Percentiles rank a stretch among this genome's conserved stretches.
Conservation (phyloP, 2,113 vertebrate genomes). For the Sakesphorus luctuosus region DNA sequence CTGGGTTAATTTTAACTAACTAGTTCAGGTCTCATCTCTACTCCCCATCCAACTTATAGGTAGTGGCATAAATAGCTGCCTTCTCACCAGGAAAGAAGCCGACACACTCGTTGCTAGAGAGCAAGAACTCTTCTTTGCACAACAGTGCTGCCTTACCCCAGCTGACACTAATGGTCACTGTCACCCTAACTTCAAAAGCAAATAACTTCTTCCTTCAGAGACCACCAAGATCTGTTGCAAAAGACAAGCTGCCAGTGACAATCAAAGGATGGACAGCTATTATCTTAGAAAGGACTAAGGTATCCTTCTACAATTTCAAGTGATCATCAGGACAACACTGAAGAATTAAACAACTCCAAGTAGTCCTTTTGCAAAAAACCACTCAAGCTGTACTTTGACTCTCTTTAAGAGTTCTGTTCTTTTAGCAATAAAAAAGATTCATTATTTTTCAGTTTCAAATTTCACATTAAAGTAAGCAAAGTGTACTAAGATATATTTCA, state of each 20-base stretch:
- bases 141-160: not conserved
- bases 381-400: not conserved
- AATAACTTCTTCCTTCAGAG: not conserved
- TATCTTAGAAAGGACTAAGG: not conserved
- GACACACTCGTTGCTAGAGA: rapidly evolving
- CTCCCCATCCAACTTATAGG: not conserved
- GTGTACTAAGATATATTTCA: not conserved
- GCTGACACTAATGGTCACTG: not conserved
- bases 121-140: not conserved
- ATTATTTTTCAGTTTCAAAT: not conserved
- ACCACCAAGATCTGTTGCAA: not conserved
- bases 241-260: not conserved
- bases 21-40: not conserved
- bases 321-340: not conserved
- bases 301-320: not conserved
- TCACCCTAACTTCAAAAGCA: not conserved
- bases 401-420: not conserved
- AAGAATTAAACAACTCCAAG: not conserved
- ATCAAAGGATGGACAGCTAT: not conserved
- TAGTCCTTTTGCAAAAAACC: not conserved
- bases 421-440: not conserved
- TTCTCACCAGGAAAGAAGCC: not conserved
- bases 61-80: not conserved
- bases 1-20: not conserved
- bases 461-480: not conserved